These are phyloP conservation scores for Lithobates sylvaticus DNA, from an alignment of 2,797 vertebrate genomes.

Conservation along the genomic window DNA sequence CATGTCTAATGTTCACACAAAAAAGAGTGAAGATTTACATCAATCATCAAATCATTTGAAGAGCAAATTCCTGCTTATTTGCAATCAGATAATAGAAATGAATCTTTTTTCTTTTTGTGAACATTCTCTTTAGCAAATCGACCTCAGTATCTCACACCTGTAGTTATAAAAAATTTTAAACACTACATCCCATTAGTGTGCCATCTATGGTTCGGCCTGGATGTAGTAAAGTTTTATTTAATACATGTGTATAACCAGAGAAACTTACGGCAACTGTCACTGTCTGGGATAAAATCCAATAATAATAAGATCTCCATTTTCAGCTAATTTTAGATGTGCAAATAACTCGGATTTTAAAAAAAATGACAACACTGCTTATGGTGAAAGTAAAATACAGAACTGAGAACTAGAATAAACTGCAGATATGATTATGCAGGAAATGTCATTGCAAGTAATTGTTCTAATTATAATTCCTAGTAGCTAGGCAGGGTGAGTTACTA, in stretches of 20 bases:
- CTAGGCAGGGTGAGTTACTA: constrained; percentile 63
- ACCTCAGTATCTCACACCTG: no score
- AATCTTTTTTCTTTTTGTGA: no score
- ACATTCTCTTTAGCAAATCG: no score
- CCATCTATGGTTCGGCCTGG: neutral
- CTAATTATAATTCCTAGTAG: constrained; percentile 64
- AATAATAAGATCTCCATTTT: constrained; percentile 71
- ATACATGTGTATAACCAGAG: constrained; percentile 4
- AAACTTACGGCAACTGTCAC: constrained; percentile 50
- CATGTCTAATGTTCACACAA: no score
- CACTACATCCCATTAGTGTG: neutral
- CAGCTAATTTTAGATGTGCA: constrained; percentile 72
- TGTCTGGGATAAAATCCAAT: constrained; percentile 67
- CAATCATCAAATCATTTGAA: no score
- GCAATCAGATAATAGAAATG: no score
- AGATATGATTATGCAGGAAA: constrained; percentile 68
- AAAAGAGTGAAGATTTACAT: no score
- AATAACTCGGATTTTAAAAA: constrained; percentile 71
- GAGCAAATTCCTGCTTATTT: no score
- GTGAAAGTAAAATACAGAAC: constrained; percentile 69
- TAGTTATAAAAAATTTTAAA: neutral
- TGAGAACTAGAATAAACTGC: constrained; percentile 67
- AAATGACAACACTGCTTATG: constrained; percentile 68
- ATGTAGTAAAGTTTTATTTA: constrained; percentile 19
- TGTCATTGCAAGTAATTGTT: constrained; percentile 65